A percentile compares a stretch with the other conserved stretches of the same genome.
Conservation (phyloP, 2,888 invertebrate genomes). For the Pristionchus maxplancki region DNA sequence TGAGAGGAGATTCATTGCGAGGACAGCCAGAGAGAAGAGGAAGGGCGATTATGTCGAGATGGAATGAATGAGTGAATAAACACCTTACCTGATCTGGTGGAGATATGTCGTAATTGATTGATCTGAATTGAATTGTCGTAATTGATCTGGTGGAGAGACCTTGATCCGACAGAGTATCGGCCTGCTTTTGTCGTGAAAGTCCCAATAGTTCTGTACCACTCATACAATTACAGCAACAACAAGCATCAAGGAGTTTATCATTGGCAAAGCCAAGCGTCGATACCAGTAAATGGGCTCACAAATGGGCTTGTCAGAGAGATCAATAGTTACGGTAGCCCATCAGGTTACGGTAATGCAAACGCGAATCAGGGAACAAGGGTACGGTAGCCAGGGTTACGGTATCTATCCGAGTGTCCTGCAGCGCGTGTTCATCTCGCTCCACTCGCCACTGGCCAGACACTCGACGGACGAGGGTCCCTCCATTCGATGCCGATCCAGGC, state of each 20-base stretch:
- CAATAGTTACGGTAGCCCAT: not conserved
- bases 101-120: too few relatives aligned
- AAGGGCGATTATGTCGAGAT: not conserved
- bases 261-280: not conserved
- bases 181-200: too few relatives aligned
- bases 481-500: slow-evolving; percentile 90
- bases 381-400: not conserved
- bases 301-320: too few relatives aligned
- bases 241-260: not conserved
- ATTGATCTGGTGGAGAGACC: too few relatives aligned
- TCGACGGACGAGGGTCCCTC: slow-evolving; percentile 92
- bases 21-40: not conserved
- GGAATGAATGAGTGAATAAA: too few relatives aligned
- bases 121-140: too few relatives aligned
- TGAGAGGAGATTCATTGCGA: slow-evolving; percentile 37
- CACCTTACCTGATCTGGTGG: too few relatives aligned
- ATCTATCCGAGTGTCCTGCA: slow-evolving; percentile 63
- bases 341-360: not conserved
- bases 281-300: not conserved
- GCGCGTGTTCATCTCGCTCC: slow-evolving; percentile 80
- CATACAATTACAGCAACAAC: too few relatives aligned
- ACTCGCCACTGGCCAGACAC: slow-evolving; percentile 90
- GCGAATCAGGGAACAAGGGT: not conserved
- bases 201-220: too few relatives aligned
- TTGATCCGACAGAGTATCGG: too few relatives aligned